Conservation (phyloP, 2,113 vertebrate genomes). For the Gadus macrocephalus region DNA sequence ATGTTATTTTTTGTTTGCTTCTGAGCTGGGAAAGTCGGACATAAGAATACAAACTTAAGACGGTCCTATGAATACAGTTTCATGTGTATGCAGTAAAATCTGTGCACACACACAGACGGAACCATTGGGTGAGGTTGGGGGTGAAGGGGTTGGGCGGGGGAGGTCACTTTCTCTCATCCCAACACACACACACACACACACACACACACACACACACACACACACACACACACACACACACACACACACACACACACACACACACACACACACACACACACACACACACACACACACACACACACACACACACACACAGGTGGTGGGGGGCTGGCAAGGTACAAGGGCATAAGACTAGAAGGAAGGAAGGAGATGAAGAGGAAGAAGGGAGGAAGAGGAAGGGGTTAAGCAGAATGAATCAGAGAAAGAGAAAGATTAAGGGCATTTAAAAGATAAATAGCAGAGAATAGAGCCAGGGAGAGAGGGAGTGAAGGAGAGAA, state of each 20-base stretch:
- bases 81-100: background rate
- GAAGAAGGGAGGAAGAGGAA: background rate
- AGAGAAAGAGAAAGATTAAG: background rate
- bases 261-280: conserved; percentile 16
- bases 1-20: conserved; percentile 61
- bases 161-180: conserved; percentile 39
- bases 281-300: conserved; percentile 22
- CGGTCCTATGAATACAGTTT: background rate
- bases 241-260: background rate
- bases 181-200: background rate
- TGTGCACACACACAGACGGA: background rate
- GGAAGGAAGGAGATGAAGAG: background rate
- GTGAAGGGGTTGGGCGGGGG: conserved; percentile 18
- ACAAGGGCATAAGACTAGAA: background rate
- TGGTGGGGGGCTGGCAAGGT: background rate
- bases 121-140: background rate
- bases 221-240: background rate
- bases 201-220: conserved; percentile 24
- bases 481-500: background rate
- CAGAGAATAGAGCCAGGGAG: conserved; percentile 2
- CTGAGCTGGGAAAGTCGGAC: conserved; percentile 42
- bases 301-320: conserved; percentile 10
- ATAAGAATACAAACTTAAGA: conserved; percentile 29
- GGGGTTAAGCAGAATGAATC: background rate
- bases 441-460: conserved; percentile 18